A percentile compares a stretch with the other conserved stretches of the same genome.
phyloP scores from a whole-genome alignment of 2,888 invertebrate species.

The Ectemnius continuus region DNA sequence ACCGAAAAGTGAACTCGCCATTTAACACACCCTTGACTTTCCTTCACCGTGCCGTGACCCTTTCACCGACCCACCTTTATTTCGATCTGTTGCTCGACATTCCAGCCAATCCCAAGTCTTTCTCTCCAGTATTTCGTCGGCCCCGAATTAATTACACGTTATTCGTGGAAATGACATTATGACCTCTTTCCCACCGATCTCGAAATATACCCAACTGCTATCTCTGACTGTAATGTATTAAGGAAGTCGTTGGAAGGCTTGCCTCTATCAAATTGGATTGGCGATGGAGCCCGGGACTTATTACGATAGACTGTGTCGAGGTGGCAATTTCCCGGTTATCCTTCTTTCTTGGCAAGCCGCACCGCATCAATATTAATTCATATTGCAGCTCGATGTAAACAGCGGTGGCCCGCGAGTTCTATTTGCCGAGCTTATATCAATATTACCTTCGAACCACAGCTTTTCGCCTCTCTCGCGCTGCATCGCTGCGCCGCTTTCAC shows the following conservation, averaged over 20 bases:
- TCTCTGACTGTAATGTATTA: background rate
- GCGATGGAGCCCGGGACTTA: no score
- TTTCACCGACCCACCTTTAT: background rate
- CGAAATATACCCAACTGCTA: background rate
- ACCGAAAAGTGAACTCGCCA: background rate
- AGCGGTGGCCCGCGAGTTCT: slow-evolving; percentile 16
- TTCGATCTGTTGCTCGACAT: slow-evolving; percentile 9
- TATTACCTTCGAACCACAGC: slow-evolving; percentile 21
- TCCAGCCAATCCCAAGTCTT: slow-evolving; percentile 25
- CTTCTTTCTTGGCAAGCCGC: background rate
- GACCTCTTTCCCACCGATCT: background rate
- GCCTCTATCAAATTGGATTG: no score
- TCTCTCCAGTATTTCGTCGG: slow-evolving; percentile 33
- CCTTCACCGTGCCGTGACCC: background rate
- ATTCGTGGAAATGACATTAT: slow-evolving; percentile 26
- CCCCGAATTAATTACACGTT: slow-evolving; percentile 27
- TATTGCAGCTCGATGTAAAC: slow-evolving; percentile 41
- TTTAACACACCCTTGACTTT: background rate
- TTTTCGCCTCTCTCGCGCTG: slow-evolving; percentile 20
- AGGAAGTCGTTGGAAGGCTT: no score
- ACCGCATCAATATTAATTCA: slow-evolving; percentile 50
- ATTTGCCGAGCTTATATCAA: slow-evolving; percentile 19
- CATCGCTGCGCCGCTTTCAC: background rate
- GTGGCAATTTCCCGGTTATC: no score
- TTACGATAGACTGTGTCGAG: no score